These are phyloP conservation scores for Strix uralensis DNA, from an alignment of 2,113 vertebrate species.

Conservation along the genomic window DNA sequence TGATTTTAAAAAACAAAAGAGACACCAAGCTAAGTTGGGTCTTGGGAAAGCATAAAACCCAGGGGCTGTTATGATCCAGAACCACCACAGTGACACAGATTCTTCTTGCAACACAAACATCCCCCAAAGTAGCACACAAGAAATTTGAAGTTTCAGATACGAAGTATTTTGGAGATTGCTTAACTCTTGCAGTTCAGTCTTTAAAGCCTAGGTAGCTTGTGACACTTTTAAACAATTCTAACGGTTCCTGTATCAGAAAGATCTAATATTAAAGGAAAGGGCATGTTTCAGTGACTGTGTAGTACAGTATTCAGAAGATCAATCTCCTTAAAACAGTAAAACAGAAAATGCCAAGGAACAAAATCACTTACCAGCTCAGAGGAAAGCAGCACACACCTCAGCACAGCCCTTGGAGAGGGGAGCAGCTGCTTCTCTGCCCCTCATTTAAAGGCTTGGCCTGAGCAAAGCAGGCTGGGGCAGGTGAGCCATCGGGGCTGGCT, in stretches of 20 bases:
- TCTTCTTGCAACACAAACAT: neutral
- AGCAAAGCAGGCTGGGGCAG: neutral
- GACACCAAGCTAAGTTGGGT: neutral
- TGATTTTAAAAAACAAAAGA: neutral
- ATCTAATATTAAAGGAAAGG: neutral
- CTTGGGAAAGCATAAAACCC: neutral
- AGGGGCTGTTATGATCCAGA: neutral
- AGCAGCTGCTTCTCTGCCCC: neutral
- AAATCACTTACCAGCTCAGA: neutral
- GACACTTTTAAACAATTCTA: neutral
- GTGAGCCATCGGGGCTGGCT: neutral
- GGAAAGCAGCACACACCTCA: fast-evolving
- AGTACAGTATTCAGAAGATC: neutral
- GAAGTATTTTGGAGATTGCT: neutral
- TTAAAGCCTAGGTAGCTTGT: neutral
- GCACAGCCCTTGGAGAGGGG: fast-evolving
- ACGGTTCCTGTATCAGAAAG: neutral
- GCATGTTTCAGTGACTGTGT: fast-evolving
- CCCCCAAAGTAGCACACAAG: neutral
- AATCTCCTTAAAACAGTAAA: neutral
- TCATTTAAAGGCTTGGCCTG: neutral
- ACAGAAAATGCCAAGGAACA: neutral
- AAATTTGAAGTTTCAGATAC: neutral
- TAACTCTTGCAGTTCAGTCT: neutral
- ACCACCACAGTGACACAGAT: neutral